Evolutionary conservation across 2,113 vertebrate genomes (phyloP).

Genomic region (Natator depressus): DNA sequence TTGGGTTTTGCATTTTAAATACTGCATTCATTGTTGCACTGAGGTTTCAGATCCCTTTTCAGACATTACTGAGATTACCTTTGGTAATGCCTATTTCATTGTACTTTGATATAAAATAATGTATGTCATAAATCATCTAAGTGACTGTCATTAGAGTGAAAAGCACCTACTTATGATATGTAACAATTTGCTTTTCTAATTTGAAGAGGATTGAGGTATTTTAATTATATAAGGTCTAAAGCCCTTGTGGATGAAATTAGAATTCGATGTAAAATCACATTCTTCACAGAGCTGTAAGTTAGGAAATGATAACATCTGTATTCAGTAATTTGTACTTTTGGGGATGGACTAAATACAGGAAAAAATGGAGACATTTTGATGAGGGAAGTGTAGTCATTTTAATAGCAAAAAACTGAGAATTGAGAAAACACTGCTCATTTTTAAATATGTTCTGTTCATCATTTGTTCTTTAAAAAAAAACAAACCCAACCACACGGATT

Average conservation of each 20-base stretch:
- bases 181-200: constrained; percentile 91
- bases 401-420: neutral
- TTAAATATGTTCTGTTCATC: neutral
- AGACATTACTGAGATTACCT: constrained; percentile 89
- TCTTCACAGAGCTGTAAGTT: constrained; percentile 72
- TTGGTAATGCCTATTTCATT: constrained; percentile 88
- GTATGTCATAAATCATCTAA: constrained; percentile 83
- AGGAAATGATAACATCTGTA: constrained; percentile 67
- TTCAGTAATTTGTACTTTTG: constrained; percentile 71
- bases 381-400: neutral
- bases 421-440: neutral
- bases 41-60: constrained; percentile 85
- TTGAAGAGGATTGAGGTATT: constrained; percentile 84
- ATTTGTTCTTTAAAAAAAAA: neutral
- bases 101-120: constrained; percentile 91
- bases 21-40: constrained; percentile 85
- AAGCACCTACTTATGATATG: constrained; percentile 86
- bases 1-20: constrained; percentile 90
- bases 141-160: constrained; percentile 85
- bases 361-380: neutral
- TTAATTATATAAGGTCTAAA: constrained; percentile 83
- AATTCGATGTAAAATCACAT: constrained; percentile 74
- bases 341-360: neutral
- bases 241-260: constrained; percentile 77
- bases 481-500: neutral